These are phyloP conservation scores for Troides helena DNA, from an alignment of 2,888 invertebrate genomes.

Conservation along the genomic window DNA sequence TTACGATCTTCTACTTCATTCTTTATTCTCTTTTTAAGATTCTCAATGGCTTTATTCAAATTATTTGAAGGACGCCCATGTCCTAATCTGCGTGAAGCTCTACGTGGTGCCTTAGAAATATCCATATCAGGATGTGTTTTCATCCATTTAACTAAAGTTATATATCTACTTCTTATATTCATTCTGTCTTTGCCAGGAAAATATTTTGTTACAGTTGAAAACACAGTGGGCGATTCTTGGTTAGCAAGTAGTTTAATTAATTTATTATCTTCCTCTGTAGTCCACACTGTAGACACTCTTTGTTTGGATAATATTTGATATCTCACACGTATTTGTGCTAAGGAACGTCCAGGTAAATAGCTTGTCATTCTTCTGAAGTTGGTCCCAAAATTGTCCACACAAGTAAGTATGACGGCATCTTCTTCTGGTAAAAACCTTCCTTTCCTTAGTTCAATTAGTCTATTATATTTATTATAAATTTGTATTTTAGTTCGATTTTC, in stretches of 20 bases:
- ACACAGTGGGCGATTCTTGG: slow-evolving; percentile 61
- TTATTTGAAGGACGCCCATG: slow-evolving; percentile 51
- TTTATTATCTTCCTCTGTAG: slow-evolving; percentile 80
- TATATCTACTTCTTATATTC: slow-evolving; percentile 82
- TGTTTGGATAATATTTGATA: slow-evolving; percentile 74
- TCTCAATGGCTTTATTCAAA: slow-evolving; percentile 58
- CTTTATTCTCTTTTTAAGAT: slow-evolving; percentile 57
- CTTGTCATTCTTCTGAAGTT: slow-evolving; percentile 81
- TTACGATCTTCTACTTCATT: slow-evolving; percentile 47
- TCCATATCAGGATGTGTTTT: slow-evolving; percentile 65
- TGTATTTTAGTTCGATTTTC: slow-evolving; percentile 83
- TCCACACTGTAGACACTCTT: slow-evolving; percentile 78
- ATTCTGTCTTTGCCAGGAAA: slow-evolving; percentile 79
- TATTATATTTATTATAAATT: slow-evolving; percentile 80
- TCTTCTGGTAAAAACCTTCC: slow-evolving; percentile 84
- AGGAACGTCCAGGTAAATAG: slow-evolving; percentile 82
- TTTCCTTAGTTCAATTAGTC: slow-evolving; percentile 68
- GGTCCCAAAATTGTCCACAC: slow-evolving; percentile 80
- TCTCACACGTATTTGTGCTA: slow-evolving; percentile 81
- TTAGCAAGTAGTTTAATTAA: slow-evolving; percentile 77
- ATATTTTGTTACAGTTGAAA: slow-evolving; percentile 67
- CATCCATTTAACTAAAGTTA: slow-evolving; percentile 76
- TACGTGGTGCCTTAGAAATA: slow-evolving; percentile 61
- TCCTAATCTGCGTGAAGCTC: slow-evolving; percentile 51
- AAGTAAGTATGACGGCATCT: slow-evolving; percentile 82